Base-by-base conservation (phyloP, 2,797 vertebrate genomes). In the Coranthus polyacanthus region DNA sequence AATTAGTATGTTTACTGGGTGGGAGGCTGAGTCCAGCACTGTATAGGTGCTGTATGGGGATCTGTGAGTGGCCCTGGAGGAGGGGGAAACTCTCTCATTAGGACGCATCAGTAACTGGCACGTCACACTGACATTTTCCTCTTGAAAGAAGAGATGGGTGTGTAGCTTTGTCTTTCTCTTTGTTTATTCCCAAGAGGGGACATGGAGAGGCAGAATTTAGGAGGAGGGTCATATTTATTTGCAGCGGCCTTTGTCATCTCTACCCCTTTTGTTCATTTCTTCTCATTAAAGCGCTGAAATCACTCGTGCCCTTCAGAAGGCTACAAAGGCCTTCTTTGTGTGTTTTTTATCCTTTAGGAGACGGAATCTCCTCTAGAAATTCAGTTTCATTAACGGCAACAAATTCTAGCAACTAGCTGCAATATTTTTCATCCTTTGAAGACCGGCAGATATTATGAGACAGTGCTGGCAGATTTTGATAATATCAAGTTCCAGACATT, bases 261-360 rank as follows among this genome's bases (percentile, higher is more conserved):
- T 61, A 52, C 36, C 49, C 69, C 85, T 79, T 88, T 84, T 87
- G 78, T 90, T 79, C 72, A 73, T 84, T 83, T 72, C 73, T 81
- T 71, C 88, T 92, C 86, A 88, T 91, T 91, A 90, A 88, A 89
- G 80, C 26, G 47, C 53, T 77, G 63, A 78, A 85, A 88, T 87
- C 78, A 79, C 52, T 67, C 13, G 2, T 81, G 78, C 76, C 68
- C 82, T 87, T 85, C 77, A 85, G 55, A 81, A 51, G 46, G 43
- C 3, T 41, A 79, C 63, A 84, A 82, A 86, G 63, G 50, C 42
- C 73, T 64, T 49, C 78, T 79, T 67, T 83, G 66, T 75, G 62
- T 37, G 50, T 17, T 26, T 47, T 78, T 74, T 58, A 72, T 86
- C 54, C 62, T 67, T 76, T 56, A 46, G 37, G 26, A 78, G 59